Base-by-base conservation (phyloP, 2,113 vertebrate species). In the Ranitomeya imitator region DNA sequence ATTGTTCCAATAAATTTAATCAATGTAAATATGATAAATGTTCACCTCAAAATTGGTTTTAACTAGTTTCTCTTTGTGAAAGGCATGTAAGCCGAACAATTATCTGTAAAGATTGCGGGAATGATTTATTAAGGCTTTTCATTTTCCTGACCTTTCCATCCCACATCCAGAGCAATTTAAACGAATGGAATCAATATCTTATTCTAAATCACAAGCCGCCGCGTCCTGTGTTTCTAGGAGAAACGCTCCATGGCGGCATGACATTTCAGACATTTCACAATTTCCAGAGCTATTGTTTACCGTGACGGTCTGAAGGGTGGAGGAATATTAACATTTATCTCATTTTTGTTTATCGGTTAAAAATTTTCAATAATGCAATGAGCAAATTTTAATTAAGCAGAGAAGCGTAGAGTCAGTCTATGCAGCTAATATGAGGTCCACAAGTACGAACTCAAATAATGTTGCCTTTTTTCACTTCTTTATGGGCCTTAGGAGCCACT, bases 61-160 rank as follows among this genome's bases (percentile, higher is more conserved):
- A 65, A 65, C 59, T 83, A 45, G 60, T 83, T 83, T 83, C 59
- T 83, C 16, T 37, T 15, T 83, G 51, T 45, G 79, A 82, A n/a
- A 82, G 79, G 26, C 59, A 82, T 82, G 26, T 71, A 45, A 59
- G 23, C 31, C 31, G 10, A 37, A 77, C 71, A 73, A 59, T 69
- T 80, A 69, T 86, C 77, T 79, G 52, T 31, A 86, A 69, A 86
- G 21, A 61, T 78, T 78, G 74, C 55, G 55, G 76, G 76, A 51
- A 78, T 79, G 76, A 86, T 86, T 80, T 80, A 86, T 80, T 67
- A 86, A 80, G 60, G 77, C 85, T 80, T 80, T 86, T 86, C 51
- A 79, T 52, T 86, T 79, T 57, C 37, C 61, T 79, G 85, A 86
- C 85, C 85, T 86, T 86, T 86, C 77, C 73, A 78, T 79, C 59